These are phyloP conservation scores for Ardeotis arabs DNA, from an alignment of 2,113 vertebrate species.

Conservation along the genomic window DNA sequence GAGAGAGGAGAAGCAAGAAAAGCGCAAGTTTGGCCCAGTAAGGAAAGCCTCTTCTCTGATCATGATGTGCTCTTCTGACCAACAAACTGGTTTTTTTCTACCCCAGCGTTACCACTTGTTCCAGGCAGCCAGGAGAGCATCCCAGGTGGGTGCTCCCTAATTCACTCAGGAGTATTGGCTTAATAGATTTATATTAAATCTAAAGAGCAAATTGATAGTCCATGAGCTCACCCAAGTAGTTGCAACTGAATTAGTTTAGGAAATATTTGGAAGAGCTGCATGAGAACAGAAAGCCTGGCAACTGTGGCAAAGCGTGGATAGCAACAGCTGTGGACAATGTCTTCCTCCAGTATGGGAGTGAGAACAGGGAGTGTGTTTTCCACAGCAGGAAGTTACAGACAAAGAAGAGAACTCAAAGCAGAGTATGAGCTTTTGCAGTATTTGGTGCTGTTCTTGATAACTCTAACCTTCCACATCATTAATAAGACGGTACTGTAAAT, in stretches of 20 bases:
- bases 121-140: background rate
- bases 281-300: background rate
- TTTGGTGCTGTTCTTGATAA: background rate
- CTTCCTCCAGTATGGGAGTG: background rate
- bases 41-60: background rate
- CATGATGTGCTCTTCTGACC: background rate
- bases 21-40: background rate
- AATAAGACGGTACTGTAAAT: background rate
- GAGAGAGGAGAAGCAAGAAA: background rate
- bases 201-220: background rate
- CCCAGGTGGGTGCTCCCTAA: background rate
- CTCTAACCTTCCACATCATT: background rate
- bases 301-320: background rate
- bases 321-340: background rate
- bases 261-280: background rate
- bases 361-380: background rate
- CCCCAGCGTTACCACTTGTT: background rate
- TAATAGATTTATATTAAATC: background rate
- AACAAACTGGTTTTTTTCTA: background rate
- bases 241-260: background rate
- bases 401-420: background rate
- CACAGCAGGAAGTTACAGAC: background rate
- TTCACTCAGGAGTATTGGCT: background rate
- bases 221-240: background rate
- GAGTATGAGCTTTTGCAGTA: fast-evolving